Evolutionary conservation across 2,113 vertebrate species (phyloP), one percentile per base, ranked within the genome.

Genomic region (Trichechus manatus): DNA sequence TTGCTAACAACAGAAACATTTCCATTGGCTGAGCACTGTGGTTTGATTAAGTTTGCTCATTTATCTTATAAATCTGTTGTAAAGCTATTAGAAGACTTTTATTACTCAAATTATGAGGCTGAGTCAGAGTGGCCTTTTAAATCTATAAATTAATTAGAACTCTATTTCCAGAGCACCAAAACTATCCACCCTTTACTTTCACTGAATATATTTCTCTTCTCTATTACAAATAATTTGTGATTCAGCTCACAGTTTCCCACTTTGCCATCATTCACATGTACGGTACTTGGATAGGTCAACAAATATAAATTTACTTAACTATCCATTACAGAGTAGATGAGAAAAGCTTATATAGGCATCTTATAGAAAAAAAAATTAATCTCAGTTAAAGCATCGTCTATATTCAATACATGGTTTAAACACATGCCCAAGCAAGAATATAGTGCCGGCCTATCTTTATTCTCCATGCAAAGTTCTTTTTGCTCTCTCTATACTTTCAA

Each of bases 101-200:
- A 96, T 91, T 97, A 88, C 78, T 97, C 59, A 96, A 50, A 97
- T 96, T 83, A 95, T 94, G 83, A 42, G 93, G 8, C 77, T 96
- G 93, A 96, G 11, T 97, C 94, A 93, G 56, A 98, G 80, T 50
- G 79, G 92, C n/a, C 91, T 84, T 94, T 96, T 74, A 96, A 97
- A 93, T 42, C 96, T 98, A 97, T 97, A 94, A 97, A 96, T 97
- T 96, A 97, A 95, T 85, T 97, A 97, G 95, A 97, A 97, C 59
- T 87, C 75, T 79, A 91, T 97, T 97, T 95, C n/a, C 89, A 85
- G 42, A 86, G 59, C 90, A 96, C 93, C 95, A 53, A 94, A 78
- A 85, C 59, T 87, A 82, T 96, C 47, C 8, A 97, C 47, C 25
- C 50, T 13, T 89, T 91, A 50, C 25, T 87, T 70, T 91, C 64